A percentile compares a stretch with the other conserved stretches of the same genome.
These are phyloP conservation scores for Perognathus longimembris DNA, from an alignment of 2,113 vertebrate genomes.

Conservation along the genomic window DNA sequence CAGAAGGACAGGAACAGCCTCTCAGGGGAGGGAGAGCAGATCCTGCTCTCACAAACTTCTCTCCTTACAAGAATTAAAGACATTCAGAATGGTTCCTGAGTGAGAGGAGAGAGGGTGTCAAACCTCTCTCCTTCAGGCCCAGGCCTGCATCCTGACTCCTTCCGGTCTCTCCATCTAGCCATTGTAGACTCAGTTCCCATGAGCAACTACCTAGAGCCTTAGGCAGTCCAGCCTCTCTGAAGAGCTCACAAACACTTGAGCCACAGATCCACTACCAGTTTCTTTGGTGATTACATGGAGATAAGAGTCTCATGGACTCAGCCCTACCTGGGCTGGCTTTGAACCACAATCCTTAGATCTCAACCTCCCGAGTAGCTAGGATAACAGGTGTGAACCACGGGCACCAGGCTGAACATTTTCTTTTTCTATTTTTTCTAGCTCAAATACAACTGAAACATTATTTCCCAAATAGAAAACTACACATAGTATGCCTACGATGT, in stretches of 20 bases:
- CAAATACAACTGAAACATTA: not conserved
- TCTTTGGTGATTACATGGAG: too few relatives aligned
- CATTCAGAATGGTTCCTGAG: not conserved
- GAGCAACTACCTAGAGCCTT: not conserved
- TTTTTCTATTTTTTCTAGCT: not conserved
- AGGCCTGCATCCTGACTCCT: not conserved
- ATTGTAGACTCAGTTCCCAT: not conserved
- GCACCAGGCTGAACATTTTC: not conserved
- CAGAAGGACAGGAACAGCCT: rapidly evolving
- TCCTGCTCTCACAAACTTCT: not conserved
- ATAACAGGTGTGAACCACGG: too few relatives aligned
- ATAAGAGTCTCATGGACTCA: too few relatives aligned
- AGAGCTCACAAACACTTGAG: not conserved
- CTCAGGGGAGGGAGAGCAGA: rapidly evolving
- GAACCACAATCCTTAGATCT: too few relatives aligned
- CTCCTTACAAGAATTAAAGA: too few relatives aligned
- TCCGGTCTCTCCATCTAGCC: not conserved
- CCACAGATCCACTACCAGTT: too few relatives aligned
- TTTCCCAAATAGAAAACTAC: not conserved
- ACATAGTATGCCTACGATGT: not conserved
- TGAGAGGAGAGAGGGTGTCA: too few relatives aligned
- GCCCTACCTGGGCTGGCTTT: too few relatives aligned
- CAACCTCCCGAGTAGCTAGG: too few relatives aligned
- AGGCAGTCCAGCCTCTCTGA: not conserved
- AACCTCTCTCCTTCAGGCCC: not conserved